A percentile compares a stretch with the other conserved stretches of the same genome.
phyloP scores from a whole-genome alignment of 2,888 invertebrate species.

The Zelleria hepariella region DNA sequence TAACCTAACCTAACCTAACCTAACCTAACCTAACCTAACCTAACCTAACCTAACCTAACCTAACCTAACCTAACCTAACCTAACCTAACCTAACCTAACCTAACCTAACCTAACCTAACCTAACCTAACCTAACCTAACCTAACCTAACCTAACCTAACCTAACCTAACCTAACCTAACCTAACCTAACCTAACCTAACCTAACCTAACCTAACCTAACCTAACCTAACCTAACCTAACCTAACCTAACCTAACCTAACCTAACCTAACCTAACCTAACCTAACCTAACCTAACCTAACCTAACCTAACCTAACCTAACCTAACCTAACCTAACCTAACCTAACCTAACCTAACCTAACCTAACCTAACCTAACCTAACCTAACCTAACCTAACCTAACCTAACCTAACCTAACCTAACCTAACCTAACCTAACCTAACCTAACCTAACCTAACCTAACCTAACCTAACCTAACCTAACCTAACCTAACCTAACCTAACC shows the following conservation, averaged over 20 bases:
- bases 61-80: not conserved
- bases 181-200: not conserved
- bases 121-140: slow-evolving; percentile 11
- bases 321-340: slow-evolving; percentile 11
- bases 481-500: slow-evolving; percentile 10
- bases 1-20: slow-evolving; percentile 11
- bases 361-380: slow-evolving; percentile 10
- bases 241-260: slow-evolving; percentile 10
- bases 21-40: slow-evolving; percentile 12
- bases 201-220: not conserved
- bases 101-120: slow-evolving; percentile 6
- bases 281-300: slow-evolving; percentile 14
- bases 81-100: not conserved
- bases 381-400: slow-evolving; percentile 10
- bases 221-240: slow-evolving; percentile 8
- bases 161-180: slow-evolving; percentile 11
- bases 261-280: slow-evolving; percentile 9
- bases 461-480: slow-evolving; percentile 10
- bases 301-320: slow-evolving; percentile 5
- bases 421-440: slow-evolving; percentile 9
- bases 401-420: slow-evolving; percentile 10
- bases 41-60: slow-evolving; percentile 7
- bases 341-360: slow-evolving; percentile 3
- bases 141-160: slow-evolving; percentile 10
- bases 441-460: slow-evolving; percentile 8